Evolutionary conservation across 2,113 vertebrate species (phyloP), one percentile per base, ranked within the genome.

Genomic region (Jacana jacana): DNA sequence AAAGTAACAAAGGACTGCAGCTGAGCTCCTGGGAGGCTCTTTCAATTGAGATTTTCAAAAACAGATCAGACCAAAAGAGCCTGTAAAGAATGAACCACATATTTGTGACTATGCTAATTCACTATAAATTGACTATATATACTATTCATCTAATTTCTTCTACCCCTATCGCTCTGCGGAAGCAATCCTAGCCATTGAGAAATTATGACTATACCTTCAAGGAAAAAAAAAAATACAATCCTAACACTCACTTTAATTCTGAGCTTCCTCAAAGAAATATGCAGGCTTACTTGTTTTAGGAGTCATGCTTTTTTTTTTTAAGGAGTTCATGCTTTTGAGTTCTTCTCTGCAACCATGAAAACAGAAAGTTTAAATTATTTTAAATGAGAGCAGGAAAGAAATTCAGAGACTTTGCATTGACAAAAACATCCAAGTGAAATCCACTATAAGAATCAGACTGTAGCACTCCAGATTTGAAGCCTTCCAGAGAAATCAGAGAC

Each of bases 281-380:
- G 64, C 64, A 91, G 82, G 83, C 64, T 91, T 96, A 86, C 68
- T 81, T 51, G 72, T 93, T 95, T 97, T 52, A 88, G 66, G 30
- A 81, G 60, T 81, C 79, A 81, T n/a, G n/a, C n/a, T n/a, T n/a
- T n/a, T n/a, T n/a, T n/a, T n/a, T n/a, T n/a, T n/a, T n/a, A n/a
- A n/a, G n/a, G n/a, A n/a, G n/a, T 64, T 91, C 79, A 48, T 6
- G 25, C 55, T 78, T 90, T 70, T 70, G 33, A 78, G 83, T 58
- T 73, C 19, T n/a, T 46, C 46, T 73, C n/a, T 68, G 88, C 76
- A 88, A 58, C 86, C 40, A 76, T 70, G 79, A 86, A 90, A 94
- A 94, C 90, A 92, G 44, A 85, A 93, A 90, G 25, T 88, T 86
- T 48, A 60, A 73, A 39, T 80, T 88, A 88, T 91, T 93, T 90